Conservation (phyloP, 2,888 invertebrate species). For the Gymnosoma rotundatum region DNA sequence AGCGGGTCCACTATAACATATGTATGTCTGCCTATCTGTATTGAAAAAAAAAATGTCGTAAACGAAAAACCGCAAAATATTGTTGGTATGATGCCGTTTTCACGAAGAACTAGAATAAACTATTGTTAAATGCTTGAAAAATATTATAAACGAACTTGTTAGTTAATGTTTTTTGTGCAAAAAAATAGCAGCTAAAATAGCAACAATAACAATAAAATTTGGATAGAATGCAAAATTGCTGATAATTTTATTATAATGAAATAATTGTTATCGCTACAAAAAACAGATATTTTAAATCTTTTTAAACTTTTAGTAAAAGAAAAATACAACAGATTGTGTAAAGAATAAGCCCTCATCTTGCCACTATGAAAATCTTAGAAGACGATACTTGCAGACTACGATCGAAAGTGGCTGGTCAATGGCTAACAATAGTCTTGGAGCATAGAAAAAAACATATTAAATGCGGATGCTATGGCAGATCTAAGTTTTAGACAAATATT, state of each 20-base stretch:
- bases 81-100: slow-evolving; percentile 6
- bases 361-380: too few relatives aligned
- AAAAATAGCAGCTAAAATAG: background rate
- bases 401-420: too few relatives aligned
- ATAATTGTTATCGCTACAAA: too few relatives aligned
- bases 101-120: slow-evolving; percentile 12
- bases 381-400: too few relatives aligned
- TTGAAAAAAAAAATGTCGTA: background rate
- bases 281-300: too few relatives aligned
- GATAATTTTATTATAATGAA: background rate
- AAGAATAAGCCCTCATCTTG: too few relatives aligned
- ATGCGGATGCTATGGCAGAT: too few relatives aligned
- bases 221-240: background rate
- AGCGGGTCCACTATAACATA: background rate
- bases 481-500: too few relatives aligned
- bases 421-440: too few relatives aligned
- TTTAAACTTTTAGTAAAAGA: too few relatives aligned
- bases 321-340: too few relatives aligned
- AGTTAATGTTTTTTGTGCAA: background rate
- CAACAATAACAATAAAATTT: background rate
- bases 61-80: slow-evolving; percentile 18
- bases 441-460: too few relatives aligned
- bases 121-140: slow-evolving; percentile 21
- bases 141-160: slow-evolving; percentile 12
- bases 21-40: background rate